phyloP scores from a whole-genome alignment of 2,113 vertebrate genomes.

The Mus musculus region GRCm39 chr2:144322501-144323000 shows the following conservation, averaged over 20 bases:
- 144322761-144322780: not conserved
- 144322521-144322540: not conserved
- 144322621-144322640: not conserved
- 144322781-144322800: constrained; percentile 1
- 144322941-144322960: not conserved
- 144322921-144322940: not conserved
- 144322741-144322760: not conserved
- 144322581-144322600: not conserved
- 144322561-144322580: not conserved
- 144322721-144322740: not conserved
- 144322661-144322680: not conserved
- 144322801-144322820: not conserved
- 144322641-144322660: not conserved
- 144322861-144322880: not conserved
- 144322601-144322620: not conserved
- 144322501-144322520: not conserved
- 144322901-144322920: not conserved
- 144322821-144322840: not conserved
- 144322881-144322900: not conserved
- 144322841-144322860: not conserved
- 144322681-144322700: not conserved
- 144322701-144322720: not conserved
- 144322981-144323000: not conserved
- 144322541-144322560: not conserved
- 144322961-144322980: not conserved